Conservation (phyloP, 1,140 invertebrate genomes). For the Drosophila watanabei region DNA sequence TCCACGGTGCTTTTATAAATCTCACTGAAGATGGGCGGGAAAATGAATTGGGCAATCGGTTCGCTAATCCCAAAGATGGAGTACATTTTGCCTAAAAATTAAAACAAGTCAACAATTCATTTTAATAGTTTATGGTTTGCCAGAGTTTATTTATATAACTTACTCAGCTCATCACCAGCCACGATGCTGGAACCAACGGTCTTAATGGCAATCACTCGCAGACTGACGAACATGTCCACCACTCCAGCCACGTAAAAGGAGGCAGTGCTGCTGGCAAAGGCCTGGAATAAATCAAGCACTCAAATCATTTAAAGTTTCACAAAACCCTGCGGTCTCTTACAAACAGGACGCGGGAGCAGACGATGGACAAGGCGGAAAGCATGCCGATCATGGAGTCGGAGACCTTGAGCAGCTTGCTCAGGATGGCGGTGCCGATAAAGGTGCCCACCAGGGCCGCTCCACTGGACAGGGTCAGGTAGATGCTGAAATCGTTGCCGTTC, state of each 20-base stretch:
- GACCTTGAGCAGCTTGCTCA: slow-evolving; percentile 80
- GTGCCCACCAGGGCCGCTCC: slow-evolving; percentile 71
- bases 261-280: slow-evolving; percentile 64
- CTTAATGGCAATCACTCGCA: slow-evolving; percentile 83
- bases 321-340: slow-evolving; percentile 50
- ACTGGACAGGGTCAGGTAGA: slow-evolving; percentile 71
- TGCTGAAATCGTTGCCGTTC: slow-evolving; percentile 81
- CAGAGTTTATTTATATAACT: slow-evolving; percentile 15
- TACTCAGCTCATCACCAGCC: slow-evolving; percentile 78
- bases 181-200: slow-evolving; percentile 82
- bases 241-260: slow-evolving; percentile 76
- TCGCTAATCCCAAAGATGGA: slow-evolving; percentile 83
- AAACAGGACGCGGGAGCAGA: slow-evolving; percentile 70
- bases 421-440: slow-evolving; percentile 78
- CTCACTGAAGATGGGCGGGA: slow-evolving; percentile 75
- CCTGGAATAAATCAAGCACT: slow-evolving; percentile 38
- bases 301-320: neutral
- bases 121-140: neutral
- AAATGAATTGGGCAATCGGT: slow-evolving; percentile 78
- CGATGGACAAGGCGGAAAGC: slow-evolving; percentile 69
- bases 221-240: slow-evolving; percentile 79
- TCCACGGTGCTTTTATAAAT: slow-evolving; percentile 77
- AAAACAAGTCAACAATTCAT: neutral
- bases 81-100: slow-evolving; percentile 81
- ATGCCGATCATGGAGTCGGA: slow-evolving; percentile 79